Conservation (phyloP, 2,113 vertebrate genomes). For the Cettia cetti region DNA sequence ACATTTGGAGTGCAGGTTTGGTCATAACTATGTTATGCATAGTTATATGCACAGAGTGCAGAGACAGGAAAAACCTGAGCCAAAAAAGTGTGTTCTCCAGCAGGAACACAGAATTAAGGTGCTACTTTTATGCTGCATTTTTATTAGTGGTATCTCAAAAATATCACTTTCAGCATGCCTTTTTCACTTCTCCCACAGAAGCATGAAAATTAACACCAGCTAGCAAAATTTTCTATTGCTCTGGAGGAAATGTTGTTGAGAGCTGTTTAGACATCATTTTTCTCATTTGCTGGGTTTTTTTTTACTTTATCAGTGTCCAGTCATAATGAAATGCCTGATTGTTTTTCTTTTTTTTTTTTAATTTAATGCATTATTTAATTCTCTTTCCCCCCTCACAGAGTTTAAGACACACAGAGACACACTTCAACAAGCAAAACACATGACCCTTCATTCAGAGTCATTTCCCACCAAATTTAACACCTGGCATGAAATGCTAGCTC, state of each 20-base stretch:
- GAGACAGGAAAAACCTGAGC: background rate
- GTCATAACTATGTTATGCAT: background rate
- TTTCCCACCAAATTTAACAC: background rate
- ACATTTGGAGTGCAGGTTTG: background rate
- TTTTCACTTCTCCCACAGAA: slow-evolving; percentile 65
- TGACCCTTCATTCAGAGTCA: background rate
- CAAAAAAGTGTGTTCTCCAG: background rate
- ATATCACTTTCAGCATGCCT: slow-evolving; percentile 49
- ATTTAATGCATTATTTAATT: background rate
- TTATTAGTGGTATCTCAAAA: slow-evolving; percentile 56
- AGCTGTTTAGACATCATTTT: background rate
- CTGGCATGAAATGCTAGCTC: background rate
- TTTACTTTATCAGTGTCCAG: background rate
- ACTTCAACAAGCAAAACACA: background rate
- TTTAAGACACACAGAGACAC: background rate
- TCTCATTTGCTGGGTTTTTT: background rate
- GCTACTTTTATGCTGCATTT: slow-evolving; percentile 54
- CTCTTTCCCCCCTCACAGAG: background rate
- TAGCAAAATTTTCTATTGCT: slow-evolving; percentile 32
- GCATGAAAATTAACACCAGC: slow-evolving; percentile 52
- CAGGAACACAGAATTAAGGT: slow-evolving; percentile 21
- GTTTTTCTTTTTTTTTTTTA: background rate
- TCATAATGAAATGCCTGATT: background rate
- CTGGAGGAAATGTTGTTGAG: slow-evolving; percentile 14
- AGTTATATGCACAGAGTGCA: background rate